Percentiles rank a stretch among this genome's conserved stretches.
phyloP scores from a whole-genome alignment of 2,888 invertebrate genomes.

The Epirrhoe alternata region DNA sequence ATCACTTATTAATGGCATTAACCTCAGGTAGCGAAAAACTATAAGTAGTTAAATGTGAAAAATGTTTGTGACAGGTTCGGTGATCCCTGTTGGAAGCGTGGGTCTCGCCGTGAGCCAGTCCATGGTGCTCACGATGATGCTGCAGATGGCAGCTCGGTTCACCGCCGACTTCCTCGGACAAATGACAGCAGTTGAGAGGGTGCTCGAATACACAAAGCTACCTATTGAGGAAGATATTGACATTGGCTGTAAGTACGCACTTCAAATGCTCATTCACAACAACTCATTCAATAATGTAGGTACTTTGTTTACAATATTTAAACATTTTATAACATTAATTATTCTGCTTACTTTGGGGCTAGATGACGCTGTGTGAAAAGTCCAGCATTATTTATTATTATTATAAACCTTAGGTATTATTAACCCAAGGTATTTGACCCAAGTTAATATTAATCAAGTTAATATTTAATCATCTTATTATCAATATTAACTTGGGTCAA shows the following conservation, averaged over 20 bases:
- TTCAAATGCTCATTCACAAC: neutral
- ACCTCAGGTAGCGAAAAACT: no score
- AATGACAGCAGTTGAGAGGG: conserved; percentile 90
- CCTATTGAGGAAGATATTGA: conserved; percentile 68
- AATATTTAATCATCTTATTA: no score
- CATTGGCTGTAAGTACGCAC: conserved; percentile 63
- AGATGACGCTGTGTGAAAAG: no score
- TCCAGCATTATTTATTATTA: no score
- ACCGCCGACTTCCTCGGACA: conserved; percentile 89
- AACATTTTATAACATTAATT: no score
- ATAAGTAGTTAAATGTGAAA: neutral
- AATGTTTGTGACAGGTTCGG: conserved; percentile 50
- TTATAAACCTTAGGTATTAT: no score
- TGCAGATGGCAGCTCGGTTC: conserved; percentile 92
- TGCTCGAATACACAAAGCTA: conserved; percentile 91
- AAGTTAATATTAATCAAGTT: no score
- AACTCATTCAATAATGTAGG: neutral
- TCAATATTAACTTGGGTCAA: no score
- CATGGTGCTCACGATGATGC: conserved; percentile 85
- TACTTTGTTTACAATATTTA: no score
- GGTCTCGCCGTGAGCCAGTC: conserved; percentile 88
- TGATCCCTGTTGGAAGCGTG: conserved; percentile 82
- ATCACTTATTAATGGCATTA: no score
- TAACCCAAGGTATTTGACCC: no score
- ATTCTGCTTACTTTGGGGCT: no score